Conservation (phyloP, 2,113 vertebrate species). For the Tetraodon nigroviridis region DNA sequence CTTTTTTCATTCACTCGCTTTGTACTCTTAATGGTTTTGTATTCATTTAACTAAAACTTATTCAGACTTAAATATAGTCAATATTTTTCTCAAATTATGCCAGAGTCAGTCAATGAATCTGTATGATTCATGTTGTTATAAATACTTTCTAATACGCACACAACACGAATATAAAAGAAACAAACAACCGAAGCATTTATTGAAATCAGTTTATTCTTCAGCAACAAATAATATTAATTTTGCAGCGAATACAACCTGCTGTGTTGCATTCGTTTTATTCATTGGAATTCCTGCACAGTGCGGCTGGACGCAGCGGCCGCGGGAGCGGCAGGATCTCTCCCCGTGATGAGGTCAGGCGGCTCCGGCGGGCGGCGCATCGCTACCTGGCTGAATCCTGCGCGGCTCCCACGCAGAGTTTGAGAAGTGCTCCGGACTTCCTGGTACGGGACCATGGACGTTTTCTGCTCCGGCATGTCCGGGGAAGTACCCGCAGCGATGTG, state of each 20-base stretch:
- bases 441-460: constrained; percentile 62
- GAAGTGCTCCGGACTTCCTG: constrained; percentile 73
- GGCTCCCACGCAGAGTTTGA: constrained; percentile 60
- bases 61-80: too few relatives aligned
- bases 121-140: neutral
- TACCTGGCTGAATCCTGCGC: constrained; percentile 67
- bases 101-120: too few relatives aligned
- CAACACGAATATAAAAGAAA: too few relatives aligned
- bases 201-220: too few relatives aligned
- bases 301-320: constrained; percentile 32
- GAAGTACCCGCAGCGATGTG: constrained; percentile 43
- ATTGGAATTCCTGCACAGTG: neutral
- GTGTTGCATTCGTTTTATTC: too few relatives aligned
- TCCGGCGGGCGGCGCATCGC: constrained; percentile 68
- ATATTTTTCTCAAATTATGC: too few relatives aligned
- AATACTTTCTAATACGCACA: too few relatives aligned
- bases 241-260: too few relatives aligned
- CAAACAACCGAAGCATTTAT: too few relatives aligned
- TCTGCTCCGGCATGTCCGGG: constrained; percentile 25
- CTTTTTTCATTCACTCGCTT: neutral
- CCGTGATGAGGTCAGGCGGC: constrained; percentile 32
- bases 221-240: too few relatives aligned
- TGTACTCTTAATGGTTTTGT: too few relatives aligned
- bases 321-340: constrained; percentile 19
- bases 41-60: too few relatives aligned